A percentile compares a stretch with the other conserved stretches of the same genome.
phyloP scores from a whole-genome alignment of 2,113 vertebrate genomes.

The Odocoileus virginianus region DNA sequence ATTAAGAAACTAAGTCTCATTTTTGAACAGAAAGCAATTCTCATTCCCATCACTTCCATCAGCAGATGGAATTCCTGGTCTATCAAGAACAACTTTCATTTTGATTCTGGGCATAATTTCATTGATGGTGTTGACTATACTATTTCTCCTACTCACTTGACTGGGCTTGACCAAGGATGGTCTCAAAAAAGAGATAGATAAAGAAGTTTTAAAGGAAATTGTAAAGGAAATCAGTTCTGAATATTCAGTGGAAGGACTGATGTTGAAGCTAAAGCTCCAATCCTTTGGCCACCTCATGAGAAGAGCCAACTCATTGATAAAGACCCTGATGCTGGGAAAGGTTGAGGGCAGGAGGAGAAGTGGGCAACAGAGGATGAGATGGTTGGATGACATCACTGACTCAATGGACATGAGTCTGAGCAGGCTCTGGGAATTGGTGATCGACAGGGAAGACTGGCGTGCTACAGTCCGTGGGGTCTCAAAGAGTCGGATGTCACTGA shows the following conservation, averaged over 20 bases:
- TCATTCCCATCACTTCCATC: background rate
- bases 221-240: background rate
- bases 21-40: background rate
- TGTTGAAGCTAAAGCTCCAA: background rate
- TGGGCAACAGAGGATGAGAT: background rate
- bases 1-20: background rate
- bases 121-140: background rate
- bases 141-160: background rate
- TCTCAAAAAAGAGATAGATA: background rate
- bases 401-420: background rate
- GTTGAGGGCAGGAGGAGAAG: background rate
- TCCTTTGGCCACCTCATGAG: background rate
- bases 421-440: background rate
- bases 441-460: accelerated
- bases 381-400: background rate
- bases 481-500: background rate
- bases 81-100: background rate
- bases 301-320: background rate
- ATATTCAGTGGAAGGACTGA: background rate
- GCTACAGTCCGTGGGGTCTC: background rate
- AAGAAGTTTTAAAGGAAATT: background rate
- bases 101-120: background rate
- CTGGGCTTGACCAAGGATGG: background rate
- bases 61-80: background rate
- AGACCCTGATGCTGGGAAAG: background rate